Conservation (phyloP, 2,113 vertebrate species). For the Grantiella picta region DNA sequence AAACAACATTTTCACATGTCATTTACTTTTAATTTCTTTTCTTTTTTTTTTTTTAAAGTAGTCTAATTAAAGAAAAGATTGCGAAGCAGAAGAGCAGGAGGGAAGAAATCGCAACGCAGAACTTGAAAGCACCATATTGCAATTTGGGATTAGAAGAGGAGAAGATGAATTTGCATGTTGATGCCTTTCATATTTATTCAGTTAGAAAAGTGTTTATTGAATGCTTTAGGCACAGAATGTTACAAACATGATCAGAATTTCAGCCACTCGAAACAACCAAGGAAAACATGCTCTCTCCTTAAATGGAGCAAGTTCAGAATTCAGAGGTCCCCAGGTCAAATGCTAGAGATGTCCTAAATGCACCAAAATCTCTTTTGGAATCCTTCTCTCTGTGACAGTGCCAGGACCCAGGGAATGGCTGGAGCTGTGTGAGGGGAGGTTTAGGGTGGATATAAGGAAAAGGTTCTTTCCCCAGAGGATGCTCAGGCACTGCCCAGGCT, state of each 20-base stretch:
- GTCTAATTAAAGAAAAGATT: conserved; percentile 15
- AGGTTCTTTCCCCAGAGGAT: not conserved
- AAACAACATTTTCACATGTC: not conserved
- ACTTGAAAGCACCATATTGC: not conserved
- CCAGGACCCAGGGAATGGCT: rapidly evolving
- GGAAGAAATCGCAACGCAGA: not conserved
- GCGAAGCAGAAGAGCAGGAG: not conserved
- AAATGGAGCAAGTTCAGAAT: not conserved
- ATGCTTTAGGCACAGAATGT: not conserved
- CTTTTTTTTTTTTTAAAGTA: not conserved
- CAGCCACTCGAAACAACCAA: not conserved
- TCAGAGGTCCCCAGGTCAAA: not conserved
- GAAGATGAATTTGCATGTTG: not conserved
- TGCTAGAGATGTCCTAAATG: not conserved
- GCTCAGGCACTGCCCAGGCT: not conserved
- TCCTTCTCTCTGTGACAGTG: not conserved
- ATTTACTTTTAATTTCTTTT: conserved; percentile 41
- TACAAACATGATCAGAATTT: not conserved
- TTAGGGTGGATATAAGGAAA: not conserved
- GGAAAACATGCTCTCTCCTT: not conserved
- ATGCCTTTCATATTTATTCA: conserved; percentile 21
- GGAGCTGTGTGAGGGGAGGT: rapidly evolving
- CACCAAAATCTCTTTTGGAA: not conserved
- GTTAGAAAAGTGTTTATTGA: not conserved
- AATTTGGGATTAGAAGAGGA: not conserved